Percentiles rank a stretch among this genome's conserved stretches.
phyloP scores from a whole-genome alignment of 2,797 vertebrate genomes.

The Champsocephalus esox region DNA sequence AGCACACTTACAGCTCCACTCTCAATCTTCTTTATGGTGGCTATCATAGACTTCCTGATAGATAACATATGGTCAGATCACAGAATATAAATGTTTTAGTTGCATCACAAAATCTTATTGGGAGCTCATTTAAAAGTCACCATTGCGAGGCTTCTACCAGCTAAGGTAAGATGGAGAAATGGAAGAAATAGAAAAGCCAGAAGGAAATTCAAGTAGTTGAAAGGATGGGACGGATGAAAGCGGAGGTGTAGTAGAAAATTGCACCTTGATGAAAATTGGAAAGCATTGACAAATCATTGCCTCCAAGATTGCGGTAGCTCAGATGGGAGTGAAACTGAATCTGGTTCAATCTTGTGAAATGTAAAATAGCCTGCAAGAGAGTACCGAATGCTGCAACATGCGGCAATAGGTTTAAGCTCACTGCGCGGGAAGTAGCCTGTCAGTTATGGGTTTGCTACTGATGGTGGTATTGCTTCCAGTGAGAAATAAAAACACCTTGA shows the following conservation, averaged over 20 bases:
- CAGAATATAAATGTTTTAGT: constrained; percentile 69
- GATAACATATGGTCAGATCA: constrained; percentile 51
- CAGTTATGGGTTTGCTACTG: constrained; percentile 23
- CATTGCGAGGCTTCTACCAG: constrained; percentile 36
- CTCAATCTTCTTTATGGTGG: constrained; percentile 12
- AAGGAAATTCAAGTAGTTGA: constrained; percentile 50
- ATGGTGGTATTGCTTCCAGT: constrained; percentile 27
- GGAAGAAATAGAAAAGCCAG: constrained; percentile 19
- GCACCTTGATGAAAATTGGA: constrained; percentile 56
- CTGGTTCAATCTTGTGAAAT: constrained; percentile 52
- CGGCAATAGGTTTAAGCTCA: constrained; percentile 38
- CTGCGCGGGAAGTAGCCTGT: constrained; percentile 22
- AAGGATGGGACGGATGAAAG: constrained; percentile 57
- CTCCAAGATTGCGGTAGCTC: constrained; percentile 30
- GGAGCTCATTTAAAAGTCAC: constrained; percentile 69
- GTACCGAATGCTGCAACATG: constrained; percentile 55
- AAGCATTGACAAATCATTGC: constrained; percentile 36
- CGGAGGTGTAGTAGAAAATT: constrained; percentile 58
- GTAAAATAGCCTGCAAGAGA: constrained; percentile 25
- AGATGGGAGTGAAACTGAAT: constrained; percentile 52
- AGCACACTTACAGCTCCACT: constrained; percentile 11
- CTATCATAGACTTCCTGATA: constrained; percentile 15
- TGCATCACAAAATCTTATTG: constrained; percentile 69
- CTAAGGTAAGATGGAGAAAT: constrained; percentile 31
- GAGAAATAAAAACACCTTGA: constrained; percentile 35